Evolutionary conservation across 2,113 vertebrate genomes (phyloP), one percentile per base, ranked within the genome.

Genomic region (Colius striatus): DNA sequence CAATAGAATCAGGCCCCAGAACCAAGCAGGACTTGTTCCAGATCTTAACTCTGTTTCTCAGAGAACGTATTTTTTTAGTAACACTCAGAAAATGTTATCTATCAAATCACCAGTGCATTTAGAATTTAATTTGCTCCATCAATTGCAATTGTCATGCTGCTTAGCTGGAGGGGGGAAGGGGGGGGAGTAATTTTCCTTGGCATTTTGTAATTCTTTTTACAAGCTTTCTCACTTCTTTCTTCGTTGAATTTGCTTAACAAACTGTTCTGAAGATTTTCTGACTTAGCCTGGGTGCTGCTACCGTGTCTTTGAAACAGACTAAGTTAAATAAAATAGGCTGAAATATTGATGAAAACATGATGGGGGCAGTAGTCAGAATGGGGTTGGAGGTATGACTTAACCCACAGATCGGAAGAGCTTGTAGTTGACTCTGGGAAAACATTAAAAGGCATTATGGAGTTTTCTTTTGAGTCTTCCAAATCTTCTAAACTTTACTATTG

Each of bases 41-140:
- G 92, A 95, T 90, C 80, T 95, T 89, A 95, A 90, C 57, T 85
- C 75, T 74, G 30, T 45, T 65, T 95, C 77, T 91, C 65, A 62
- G 91, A 70, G 74, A 94, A 88, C 72, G 60, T 81, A 53, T 92
- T 94, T 96, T 67, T 95, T 95, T 95, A 58, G 90, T 89, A 97
- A 89, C 86, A 73, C 75, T 97, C 94, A 87, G 92, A 94, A 96
- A 97, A 95, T 88, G 23, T 11, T 97, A 96, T 97, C 96, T 94
- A 94, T 97, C 96, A 96, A 94, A 93, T 95, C 91, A 82, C 71
- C 77, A 75, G 81, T 6, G 82, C 87, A 48, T 90, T 96, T 92
- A 95, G 89, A 96, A 95, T 97, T 97, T 97, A 97, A 97, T 98
- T 97, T 97, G 90, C 89, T 95, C 95, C 87, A 86, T 97, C 95